Base-by-base conservation (phyloP, 2,797 vertebrate genomes). In the Corythornis leucogaster region DNA sequence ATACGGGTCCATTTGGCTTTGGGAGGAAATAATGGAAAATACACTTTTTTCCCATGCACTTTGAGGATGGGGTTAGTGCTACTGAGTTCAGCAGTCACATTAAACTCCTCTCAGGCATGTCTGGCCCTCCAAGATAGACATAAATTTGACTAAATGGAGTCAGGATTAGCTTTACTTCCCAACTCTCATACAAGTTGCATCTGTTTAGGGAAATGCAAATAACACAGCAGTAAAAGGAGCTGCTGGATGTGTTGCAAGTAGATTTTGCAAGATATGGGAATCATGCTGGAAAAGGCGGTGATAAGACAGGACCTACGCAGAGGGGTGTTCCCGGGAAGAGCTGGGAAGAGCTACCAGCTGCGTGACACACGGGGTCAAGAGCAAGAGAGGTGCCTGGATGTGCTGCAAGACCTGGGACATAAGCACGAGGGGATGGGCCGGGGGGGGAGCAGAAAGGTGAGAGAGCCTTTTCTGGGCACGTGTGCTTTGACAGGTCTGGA, bases 241-340 rank as follows among this genome's bases (percentile, higher is more conserved):
- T 46, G 79, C 24, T 84, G 64, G 61, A 61, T 3, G 1, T 70
- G 66, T 77, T 77, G 92, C 81, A 94, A 92, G 43, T 11, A 61
- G 78, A 89, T 95, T 90, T 87, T 89, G 81, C 90, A 95, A 94
- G 86, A 58, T 54, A 43, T 0, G 5, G 67, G 67, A 57, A 81
- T 40, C 0, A 0, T 50, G n/a, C n/a, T 94, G 75, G 57, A 87
- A 82, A 70, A 81, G 31, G 42, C 20, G 53, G 50, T 64, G 57
- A 50, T 89, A 70, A 88, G 11, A 28, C 68, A 90, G 38, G 64
- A 82, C 38, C 13, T 87, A 67, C 0, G 0, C 33, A 87, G 45
- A 88, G 28, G 0, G 1, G 9, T 82, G 75, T 35, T 89, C 38
- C 75, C 2, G 2, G 17, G 25, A 77, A 64, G 57, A 61, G 45